Conservation (phyloP, 1,140 invertebrate genomes). For the Pseudoatta argentina region DNA sequence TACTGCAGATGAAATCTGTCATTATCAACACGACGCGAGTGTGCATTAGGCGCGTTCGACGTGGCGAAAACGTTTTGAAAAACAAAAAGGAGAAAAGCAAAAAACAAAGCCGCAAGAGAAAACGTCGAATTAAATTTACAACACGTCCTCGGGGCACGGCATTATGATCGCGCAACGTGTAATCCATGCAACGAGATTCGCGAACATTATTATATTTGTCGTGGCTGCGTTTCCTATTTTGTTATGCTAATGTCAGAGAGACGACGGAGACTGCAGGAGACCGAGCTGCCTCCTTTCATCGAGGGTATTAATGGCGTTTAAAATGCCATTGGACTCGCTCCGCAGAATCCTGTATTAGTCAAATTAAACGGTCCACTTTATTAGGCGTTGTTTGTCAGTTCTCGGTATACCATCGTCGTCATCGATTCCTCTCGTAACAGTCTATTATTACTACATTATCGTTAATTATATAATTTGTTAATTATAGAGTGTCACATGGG, state of each 20-base stretch:
- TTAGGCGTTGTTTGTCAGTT: slow-evolving; percentile 30
- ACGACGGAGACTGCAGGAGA: neutral
- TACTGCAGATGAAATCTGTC: slow-evolving; percentile 41
- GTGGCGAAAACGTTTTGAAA: neutral
- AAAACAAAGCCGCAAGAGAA: slow-evolving; percentile 37
- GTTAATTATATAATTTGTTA: neutral
- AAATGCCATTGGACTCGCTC: slow-evolving; percentile 48
- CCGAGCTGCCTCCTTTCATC: slow-evolving; percentile 20
- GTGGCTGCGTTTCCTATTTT: slow-evolving; percentile 26
- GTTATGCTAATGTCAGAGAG: slow-evolving; percentile 45
- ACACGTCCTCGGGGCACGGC: slow-evolving; percentile 31
- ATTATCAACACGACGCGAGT: slow-evolving; percentile 39
- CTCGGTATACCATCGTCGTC: neutral
- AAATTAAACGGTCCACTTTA: slow-evolving; percentile 59
- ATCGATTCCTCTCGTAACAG: neutral
- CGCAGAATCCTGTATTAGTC: slow-evolving; percentile 37
- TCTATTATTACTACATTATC: neutral
- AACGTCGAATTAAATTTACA: slow-evolving; percentile 66
- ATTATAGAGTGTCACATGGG: too few relatives aligned
- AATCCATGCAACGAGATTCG: slow-evolving; percentile 29
- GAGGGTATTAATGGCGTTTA: slow-evolving; percentile 52
- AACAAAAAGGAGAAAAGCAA: slow-evolving; percentile 18
- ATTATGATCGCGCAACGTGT: slow-evolving; percentile 38
- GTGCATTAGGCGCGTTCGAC: slow-evolving; percentile 43
- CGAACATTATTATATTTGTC: slow-evolving; percentile 3